Percentiles rank a stretch among this genome's conserved stretches.
Evolutionary conservation across 2,113 vertebrate genomes (phyloP).

Genomic region (Anolis sagrei): DNA sequence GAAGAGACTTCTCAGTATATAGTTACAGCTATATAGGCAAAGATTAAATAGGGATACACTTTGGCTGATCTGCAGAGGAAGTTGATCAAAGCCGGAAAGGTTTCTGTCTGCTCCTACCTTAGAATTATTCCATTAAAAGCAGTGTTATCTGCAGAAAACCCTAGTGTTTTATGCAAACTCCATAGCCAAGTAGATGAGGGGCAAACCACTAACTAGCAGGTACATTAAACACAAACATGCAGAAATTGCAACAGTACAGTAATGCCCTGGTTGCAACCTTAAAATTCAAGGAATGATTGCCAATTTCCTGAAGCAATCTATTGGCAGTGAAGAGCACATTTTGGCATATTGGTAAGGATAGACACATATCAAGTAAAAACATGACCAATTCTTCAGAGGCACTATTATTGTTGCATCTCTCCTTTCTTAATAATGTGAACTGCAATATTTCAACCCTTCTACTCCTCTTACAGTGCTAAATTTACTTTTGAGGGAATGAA

Average conservation of each 20-base stretch:
- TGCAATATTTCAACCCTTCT: neutral
- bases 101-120: neutral
- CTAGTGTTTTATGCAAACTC: neutral
- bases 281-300: neutral
- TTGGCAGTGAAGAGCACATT: neutral
- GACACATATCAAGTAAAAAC: neutral
- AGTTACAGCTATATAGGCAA: neutral
- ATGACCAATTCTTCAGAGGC: neutral
- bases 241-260: neutral
- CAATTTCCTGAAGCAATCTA: neutral
- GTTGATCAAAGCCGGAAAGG: neutral
- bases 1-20: neutral
- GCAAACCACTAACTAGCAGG: no score
- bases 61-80: neutral
- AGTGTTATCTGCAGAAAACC: neutral
- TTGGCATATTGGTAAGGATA: neutral
- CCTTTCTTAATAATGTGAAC: neutral
- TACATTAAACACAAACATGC: neutral
- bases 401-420: neutral
- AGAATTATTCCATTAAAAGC: neutral
- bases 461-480: neutral
- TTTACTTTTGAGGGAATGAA: neutral
- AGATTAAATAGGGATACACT: neutral
- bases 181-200: neutral
- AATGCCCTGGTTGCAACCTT: neutral